Percentiles rank a stretch among this genome's conserved stretches.
phyloP scores from a whole-genome alignment of 2,113 vertebrate genomes.

The Steatornis caripensis region DNA sequence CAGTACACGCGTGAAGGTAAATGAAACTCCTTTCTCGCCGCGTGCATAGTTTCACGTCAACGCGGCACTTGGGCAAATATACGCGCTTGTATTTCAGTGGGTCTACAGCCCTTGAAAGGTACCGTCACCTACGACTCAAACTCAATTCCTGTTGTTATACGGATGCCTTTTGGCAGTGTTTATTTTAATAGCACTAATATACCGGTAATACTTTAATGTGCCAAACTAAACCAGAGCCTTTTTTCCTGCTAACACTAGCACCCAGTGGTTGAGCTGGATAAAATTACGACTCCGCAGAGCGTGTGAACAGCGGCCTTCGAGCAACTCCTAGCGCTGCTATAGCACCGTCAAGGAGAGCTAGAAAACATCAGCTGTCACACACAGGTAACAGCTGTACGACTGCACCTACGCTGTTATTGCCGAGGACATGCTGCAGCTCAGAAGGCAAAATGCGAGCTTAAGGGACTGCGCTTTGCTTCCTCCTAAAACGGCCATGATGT shows the following conservation, averaged over 20 bases:
- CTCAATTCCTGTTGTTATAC: background rate
- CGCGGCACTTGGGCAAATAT: accelerated
- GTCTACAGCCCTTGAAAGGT: background rate
- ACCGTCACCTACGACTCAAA: background rate
- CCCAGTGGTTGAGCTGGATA: background rate
- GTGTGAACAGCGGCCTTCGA: accelerated
- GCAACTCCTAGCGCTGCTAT: background rate
- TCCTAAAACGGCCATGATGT: accelerated
- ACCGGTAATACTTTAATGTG: background rate
- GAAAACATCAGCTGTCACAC: background rate
- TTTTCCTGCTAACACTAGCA: too few relatives aligned
- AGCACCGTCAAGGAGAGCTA: background rate
- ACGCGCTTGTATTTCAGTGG: background rate
- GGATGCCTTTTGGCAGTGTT: background rate
- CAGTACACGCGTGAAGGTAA: accelerated
- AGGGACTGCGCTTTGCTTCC: background rate
- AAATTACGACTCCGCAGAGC: background rate
- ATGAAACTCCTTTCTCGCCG: background rate
- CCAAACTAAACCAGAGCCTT: background rate
- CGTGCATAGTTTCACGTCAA: background rate
- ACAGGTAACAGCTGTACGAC: background rate
- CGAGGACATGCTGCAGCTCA: background rate
- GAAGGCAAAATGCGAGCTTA: background rate
- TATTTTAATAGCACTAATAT: background rate
- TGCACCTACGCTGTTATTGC: too few relatives aligned